These are phyloP conservation scores for Oeneis ivallda DNA, from an alignment of 2,888 invertebrate genomes.

Conservation along the genomic window DNA sequence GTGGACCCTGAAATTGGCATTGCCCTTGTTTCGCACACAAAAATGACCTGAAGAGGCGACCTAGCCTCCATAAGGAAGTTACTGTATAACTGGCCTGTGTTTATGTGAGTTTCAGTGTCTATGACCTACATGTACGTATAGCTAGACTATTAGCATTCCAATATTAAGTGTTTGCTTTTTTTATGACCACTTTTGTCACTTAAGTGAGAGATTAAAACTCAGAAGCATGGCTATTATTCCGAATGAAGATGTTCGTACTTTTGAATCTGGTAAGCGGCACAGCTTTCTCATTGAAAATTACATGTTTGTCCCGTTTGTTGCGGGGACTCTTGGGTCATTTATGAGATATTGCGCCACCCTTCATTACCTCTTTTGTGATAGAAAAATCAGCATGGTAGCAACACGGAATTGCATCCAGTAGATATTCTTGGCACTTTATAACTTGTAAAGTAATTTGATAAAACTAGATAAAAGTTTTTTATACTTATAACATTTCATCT, in stretches of 20 bases:
- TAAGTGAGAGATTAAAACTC: slow-evolving; percentile 12
- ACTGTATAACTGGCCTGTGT: slow-evolving; percentile 31
- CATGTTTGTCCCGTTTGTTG: too few relatives aligned
- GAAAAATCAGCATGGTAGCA: too few relatives aligned
- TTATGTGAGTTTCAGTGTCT: slow-evolving; percentile 19
- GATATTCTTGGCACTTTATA: too few relatives aligned
- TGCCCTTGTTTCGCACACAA: slow-evolving; percentile 67
- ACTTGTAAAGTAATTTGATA: too few relatives aligned
- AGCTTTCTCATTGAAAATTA: too few relatives aligned
- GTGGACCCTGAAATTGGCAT: slow-evolving; percentile 79
- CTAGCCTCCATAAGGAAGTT: slow-evolving; percentile 51
- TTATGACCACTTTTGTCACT: slow-evolving; percentile 13
- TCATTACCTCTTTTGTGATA: too few relatives aligned
- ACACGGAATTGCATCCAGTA: too few relatives aligned
- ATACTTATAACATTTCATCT: too few relatives aligned
- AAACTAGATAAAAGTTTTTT: too few relatives aligned
- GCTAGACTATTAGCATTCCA: slow-evolving; percentile 23
- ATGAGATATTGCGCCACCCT: too few relatives aligned
- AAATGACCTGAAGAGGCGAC: slow-evolving; percentile 55
- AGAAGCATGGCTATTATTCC: neutral
- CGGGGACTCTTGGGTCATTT: too few relatives aligned
- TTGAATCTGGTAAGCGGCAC: neutral
- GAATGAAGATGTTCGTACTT: neutral
- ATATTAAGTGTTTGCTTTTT: slow-evolving; percentile 20
- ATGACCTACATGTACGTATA: slow-evolving; percentile 17